Evolutionary conservation across 2,113 vertebrate genomes (phyloP).

Genomic region (Ageneiosus marmoratus): DNA sequence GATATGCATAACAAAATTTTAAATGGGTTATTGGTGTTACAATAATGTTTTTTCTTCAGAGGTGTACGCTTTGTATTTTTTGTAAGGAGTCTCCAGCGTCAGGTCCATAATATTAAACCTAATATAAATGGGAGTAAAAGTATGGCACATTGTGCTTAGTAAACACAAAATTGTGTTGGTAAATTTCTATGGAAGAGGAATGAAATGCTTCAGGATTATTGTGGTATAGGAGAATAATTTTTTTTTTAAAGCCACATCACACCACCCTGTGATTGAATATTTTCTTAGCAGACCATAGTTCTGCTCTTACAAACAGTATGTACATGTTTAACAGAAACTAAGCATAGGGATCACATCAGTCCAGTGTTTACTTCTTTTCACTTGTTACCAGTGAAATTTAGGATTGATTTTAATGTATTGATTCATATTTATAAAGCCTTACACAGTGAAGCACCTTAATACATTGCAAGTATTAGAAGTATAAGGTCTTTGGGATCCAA

Average conservation of each 20-base stretch:
- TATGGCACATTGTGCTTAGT: neutral
- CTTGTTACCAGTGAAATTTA: too few relatives aligned
- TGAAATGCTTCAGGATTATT: neutral
- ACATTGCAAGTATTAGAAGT: too few relatives aligned
- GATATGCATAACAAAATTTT: neutral
- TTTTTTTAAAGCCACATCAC: neutral
- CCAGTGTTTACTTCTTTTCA: too few relatives aligned
- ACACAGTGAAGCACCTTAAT: too few relatives aligned
- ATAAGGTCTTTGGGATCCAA: too few relatives aligned
- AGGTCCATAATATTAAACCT: neutral
- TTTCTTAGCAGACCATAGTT: neutral
- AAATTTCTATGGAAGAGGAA: neutral
- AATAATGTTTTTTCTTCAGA: neutral
- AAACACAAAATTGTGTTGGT: neutral
- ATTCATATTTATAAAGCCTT: too few relatives aligned
- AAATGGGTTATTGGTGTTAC: neutral
- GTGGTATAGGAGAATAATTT: neutral
- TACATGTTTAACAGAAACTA: too few relatives aligned
- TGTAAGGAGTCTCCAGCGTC: neutral
- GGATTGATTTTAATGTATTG: too few relatives aligned
- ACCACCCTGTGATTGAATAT: neutral
- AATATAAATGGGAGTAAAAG: neutral
- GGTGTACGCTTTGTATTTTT: neutral
- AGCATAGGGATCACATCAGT: too few relatives aligned
- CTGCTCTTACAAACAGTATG: too few relatives aligned